phyloP scores from a whole-genome alignment of 1,140 invertebrate species.

The Drosophila lini region DNA sequence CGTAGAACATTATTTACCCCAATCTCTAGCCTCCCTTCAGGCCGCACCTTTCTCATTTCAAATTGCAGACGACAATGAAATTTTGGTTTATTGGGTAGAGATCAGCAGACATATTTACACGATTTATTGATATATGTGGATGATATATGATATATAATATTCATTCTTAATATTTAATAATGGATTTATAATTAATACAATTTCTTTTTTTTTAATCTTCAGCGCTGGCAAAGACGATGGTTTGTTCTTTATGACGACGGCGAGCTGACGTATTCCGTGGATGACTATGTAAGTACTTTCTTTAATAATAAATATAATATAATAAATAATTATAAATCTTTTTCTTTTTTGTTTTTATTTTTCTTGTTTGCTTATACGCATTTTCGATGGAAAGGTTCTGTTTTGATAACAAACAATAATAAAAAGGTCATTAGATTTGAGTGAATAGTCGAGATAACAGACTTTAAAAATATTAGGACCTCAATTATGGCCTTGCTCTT shows the following conservation, averaged over 20 bases:
- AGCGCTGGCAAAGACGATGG: constrained; percentile 98
- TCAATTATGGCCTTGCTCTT: constrained; percentile 4
- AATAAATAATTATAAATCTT: neutral
- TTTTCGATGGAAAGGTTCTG: neutral
- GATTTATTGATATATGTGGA: neutral
- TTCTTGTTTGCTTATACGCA: neutral
- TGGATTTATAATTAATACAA: constrained; percentile 1
- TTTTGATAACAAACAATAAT: constrained; percentile 5
- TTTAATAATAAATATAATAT: neutral
- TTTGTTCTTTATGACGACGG: constrained; percentile 99
- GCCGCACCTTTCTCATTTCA: constrained; percentile 10
- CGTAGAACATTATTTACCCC: constrained; percentile 57
- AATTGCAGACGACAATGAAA: constrained; percentile 26
- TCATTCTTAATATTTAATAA: no score
- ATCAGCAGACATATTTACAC: neutral
- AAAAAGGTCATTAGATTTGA: no score
- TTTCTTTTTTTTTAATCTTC: constrained; percentile 85
- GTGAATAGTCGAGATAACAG: neutral
- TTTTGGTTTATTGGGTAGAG: constrained; percentile 10
- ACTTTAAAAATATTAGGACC: neutral
- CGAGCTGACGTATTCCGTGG: constrained; percentile 97
- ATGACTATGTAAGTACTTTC: constrained; percentile 95
- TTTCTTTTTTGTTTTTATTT: neutral
- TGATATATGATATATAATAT: no score
- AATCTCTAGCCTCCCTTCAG: neutral